Evolutionary conservation across 2,797 vertebrate species (phyloP), one percentile per base, ranked within the genome.

Genomic region (Morelia viridis): DNA sequence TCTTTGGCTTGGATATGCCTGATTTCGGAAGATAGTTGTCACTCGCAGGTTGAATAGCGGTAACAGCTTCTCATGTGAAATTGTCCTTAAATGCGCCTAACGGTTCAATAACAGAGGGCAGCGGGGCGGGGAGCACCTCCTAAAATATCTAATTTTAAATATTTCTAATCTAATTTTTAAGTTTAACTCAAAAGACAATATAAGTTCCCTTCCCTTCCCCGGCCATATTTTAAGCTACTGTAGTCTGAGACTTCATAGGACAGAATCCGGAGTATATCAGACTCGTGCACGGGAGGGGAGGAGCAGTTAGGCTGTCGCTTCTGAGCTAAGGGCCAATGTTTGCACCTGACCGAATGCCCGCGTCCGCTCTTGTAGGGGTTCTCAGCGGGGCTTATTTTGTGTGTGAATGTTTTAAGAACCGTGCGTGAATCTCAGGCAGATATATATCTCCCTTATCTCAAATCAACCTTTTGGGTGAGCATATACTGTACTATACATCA

Each of bases 401-500:
- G 9, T 22, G 71, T 35, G 71, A 76, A 76, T 11, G 71, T 46
- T 64, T 80, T 46, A 80, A 80, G 71, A 41, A 41, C 10, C 35
- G 71, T 10, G 71, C 19, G 15, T 46, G 7, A 41, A 9, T 41
- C 7, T 41, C 68, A 22, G 9, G 31, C 31, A 76, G 68, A 76
- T 76, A 35, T 15, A 41, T 17, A 76, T 76, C 15, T 76, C 15
- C 31, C 31, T 76, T 76, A 41, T 76, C 31, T 41, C 68, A 35
- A 76, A 41, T 76, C 68, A 19, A 8, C 15, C 31, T 22, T 31
- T 35, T 41, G 31, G 31, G 19, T 41, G 68, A 76, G 35, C 15
- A 1, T 1, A 22, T 0, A 3, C 35, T 1, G 9, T 0, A 3
- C 35, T 9, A 3, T 46, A 24, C 71, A 2, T 35, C 5, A 46